Conservation (phyloP, 2,888 invertebrate species). For the Eupsilia transversa region DNA sequence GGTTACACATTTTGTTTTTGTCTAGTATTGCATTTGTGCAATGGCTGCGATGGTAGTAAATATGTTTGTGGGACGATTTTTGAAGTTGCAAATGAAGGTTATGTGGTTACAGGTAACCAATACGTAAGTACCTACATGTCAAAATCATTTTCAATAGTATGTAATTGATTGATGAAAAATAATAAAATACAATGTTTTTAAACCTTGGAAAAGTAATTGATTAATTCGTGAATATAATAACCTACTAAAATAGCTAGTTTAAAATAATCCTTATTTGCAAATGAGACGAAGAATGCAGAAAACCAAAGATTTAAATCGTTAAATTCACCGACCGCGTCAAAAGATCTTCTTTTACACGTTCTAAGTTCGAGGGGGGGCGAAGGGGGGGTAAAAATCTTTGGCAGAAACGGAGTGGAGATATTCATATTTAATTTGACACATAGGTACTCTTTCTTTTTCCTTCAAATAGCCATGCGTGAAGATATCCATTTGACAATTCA, state of each 20-base stretch:
- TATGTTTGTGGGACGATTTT: not conserved
- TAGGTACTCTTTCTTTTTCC: too few relatives aligned
- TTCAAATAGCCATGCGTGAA: too few relatives aligned
- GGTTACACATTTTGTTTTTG: slow-evolving; percentile 6
- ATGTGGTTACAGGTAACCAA: not conserved
- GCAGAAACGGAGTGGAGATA: too few relatives aligned
- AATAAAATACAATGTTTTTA: not conserved
- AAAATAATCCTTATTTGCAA: not conserved
- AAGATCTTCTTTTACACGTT: not conserved
- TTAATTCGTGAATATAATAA: not conserved
- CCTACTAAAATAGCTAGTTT: not conserved
- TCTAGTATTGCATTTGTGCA: not conserved
- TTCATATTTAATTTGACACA: too few relatives aligned
- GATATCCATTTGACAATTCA: too few relatives aligned
- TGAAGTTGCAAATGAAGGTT: not conserved
- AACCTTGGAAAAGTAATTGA: not conserved
- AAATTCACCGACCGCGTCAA: not conserved
- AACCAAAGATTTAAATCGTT: not conserved
- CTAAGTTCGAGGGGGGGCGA: too few relatives aligned
- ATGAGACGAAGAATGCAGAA: not conserved
- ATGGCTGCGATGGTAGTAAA: too few relatives aligned
- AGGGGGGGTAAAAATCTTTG: too few relatives aligned
- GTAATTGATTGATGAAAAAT: not conserved
- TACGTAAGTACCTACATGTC: not conserved
- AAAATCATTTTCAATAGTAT: not conserved